Conservation (phyloP, 2,888 invertebrate genomes). For the Hemithea aestivaria region DNA sequence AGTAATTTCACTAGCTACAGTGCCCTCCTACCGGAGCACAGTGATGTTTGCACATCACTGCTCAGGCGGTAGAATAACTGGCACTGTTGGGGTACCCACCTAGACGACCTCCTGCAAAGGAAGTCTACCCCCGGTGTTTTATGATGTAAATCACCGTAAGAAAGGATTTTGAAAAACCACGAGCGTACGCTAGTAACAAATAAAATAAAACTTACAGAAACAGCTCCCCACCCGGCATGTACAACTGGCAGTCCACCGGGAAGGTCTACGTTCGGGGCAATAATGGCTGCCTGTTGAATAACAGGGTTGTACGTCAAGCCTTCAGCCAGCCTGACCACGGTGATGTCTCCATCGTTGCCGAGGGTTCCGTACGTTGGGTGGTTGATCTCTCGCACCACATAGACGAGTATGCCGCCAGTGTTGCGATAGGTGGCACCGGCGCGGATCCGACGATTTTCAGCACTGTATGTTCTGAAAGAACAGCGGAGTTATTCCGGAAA, state of each 20-base stretch:
- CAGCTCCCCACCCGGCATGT: constrained; percentile 31
- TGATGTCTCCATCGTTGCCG: constrained; percentile 25
- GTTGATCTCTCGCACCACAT: constrained; percentile 9
- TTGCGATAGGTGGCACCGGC: constrained; percentile 29
- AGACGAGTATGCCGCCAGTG: constrained; percentile 18
- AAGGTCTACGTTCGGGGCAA: constrained; percentile 21
- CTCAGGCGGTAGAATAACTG: too few species aligned
- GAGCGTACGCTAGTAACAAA: too few species aligned
- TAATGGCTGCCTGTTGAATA: constrained; percentile 21
- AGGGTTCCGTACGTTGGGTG: constrained; percentile 23
- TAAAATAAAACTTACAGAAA: constrained; percentile 33
- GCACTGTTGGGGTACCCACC: too few species aligned
- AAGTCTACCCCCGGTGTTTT: too few species aligned
- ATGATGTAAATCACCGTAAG: too few species aligned
- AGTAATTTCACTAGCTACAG: too few species aligned
- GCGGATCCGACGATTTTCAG: constrained; percentile 25
- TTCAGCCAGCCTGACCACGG: constrained; percentile 15
- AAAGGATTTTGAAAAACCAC: too few species aligned
- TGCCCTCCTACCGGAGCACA: too few species aligned
- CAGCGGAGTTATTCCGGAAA: too few species aligned
- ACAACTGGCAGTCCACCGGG: constrained; percentile 17
- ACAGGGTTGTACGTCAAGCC: constrained; percentile 14
- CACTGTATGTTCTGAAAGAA: constrained; percentile 19
- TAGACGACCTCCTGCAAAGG: too few species aligned
- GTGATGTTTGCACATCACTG: too few species aligned